Evolutionary conservation across 2,797 vertebrate genomes (phyloP), one percentile per base, ranked within the genome.

Genomic region (Synanceia verrucosa): DNA sequence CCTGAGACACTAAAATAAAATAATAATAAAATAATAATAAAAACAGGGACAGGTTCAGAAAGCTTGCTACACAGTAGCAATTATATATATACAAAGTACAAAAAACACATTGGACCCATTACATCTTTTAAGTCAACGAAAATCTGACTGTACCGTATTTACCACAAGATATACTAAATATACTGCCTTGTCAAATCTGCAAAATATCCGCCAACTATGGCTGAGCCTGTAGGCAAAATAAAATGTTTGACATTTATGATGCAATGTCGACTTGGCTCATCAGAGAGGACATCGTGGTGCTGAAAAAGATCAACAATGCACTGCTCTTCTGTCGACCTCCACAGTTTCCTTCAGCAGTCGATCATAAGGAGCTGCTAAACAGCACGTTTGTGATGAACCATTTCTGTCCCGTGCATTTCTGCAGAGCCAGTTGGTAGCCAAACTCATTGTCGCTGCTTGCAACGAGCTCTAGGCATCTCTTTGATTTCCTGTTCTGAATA

Each of bases 401-500:
- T 75, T 93, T 97, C 80, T 99, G 98, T 82, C 96, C 97, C 0
- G 94, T 95, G 93, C 98, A 99, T 89, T 96, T 97, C 92, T 99
- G 97, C 72, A 99, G 94, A 75, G 96, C 93, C 73, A 99, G 95
- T 46, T 98, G 96, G 91, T 95, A 98, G 44, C 97, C 97, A 26
- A 98, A 98, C 82, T 98, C 97, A 44, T 92, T 95, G 76, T 97
- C 96, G 0, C 73, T 96, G 92, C 92, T 97, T 67, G 94, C 95
- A 87, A 97, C 94, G 13, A 99, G 90, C 91, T 99, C 98, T 60
- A 99, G 93, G 84, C 98, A 99, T 87, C 97, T 93, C 93, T 96
- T 99, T 85, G 98, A 98, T 93, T 98, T 98, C 89, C 92, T 96
- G 94, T 99, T 99, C 94, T 98, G 97, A 92, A 99, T 97, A 84